Conservation (phyloP, 2,888 invertebrate species). For the Danaus chrysippus region DNA sequence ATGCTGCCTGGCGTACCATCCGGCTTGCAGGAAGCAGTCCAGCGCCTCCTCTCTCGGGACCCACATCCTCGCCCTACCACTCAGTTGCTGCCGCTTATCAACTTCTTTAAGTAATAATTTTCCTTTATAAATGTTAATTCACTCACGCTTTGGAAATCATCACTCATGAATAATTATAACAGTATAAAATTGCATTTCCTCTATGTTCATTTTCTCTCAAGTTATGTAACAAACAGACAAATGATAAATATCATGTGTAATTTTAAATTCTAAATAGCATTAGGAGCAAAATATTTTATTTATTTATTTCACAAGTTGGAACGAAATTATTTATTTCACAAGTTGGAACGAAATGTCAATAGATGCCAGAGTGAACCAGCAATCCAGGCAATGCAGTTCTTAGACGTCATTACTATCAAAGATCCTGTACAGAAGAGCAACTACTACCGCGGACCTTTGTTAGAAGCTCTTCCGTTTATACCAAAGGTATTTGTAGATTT, state of each 20-base stretch:
- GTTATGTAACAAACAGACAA: no score
- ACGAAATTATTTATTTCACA: background rate
- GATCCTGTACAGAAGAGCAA: conserved; percentile 92
- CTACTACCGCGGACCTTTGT: conserved; percentile 92
- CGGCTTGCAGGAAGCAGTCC: conserved; percentile 92
- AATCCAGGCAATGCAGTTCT: conserved; percentile 93
- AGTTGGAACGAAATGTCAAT: conserved; percentile 14
- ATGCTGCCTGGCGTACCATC: conserved; percentile 89
- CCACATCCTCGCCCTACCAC: conserved; percentile 93
- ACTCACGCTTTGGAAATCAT: background rate
- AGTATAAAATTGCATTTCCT: no score
- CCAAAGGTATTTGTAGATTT: conserved; percentile 63
- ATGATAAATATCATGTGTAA: no score
- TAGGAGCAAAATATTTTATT: background rate
- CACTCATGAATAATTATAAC: no score
- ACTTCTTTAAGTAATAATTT: conserved; percentile 89
- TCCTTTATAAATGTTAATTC: background rate
- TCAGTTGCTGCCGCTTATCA: conserved; percentile 92
- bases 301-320: background rate
- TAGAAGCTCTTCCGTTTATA: conserved; percentile 91
- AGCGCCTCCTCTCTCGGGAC: conserved; percentile 90
- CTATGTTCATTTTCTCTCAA: no score
- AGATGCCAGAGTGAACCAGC: conserved; percentile 87
- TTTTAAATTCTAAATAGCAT: background rate
- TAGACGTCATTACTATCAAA: conserved; percentile 95